Base-by-base conservation (phyloP, 2,888 invertebrate species). In the Scaptodrosophila latifasciaeformis region DNA sequence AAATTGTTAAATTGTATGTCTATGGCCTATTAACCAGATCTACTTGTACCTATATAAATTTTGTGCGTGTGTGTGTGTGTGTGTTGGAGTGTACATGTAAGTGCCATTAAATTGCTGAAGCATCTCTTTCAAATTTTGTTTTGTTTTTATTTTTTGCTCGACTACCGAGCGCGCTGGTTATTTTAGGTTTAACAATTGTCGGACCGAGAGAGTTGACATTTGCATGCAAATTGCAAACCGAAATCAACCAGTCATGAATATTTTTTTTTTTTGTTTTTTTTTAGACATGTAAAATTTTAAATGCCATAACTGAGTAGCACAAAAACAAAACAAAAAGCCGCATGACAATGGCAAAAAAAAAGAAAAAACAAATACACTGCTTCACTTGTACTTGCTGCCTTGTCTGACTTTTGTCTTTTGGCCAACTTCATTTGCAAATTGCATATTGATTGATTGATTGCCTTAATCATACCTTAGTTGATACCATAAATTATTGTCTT, bases 221-320 rank as follows among this genome's bases (percentile, higher is more conserved):
- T 80, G 78, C 81, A 81, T 81, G 82, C 80, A 70, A 62, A 76
- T 67, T 81, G 75, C 75, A 57, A 59, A 59, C 47, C 60, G 68
- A 62, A 60, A 59, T 49, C 62, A 72, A 60, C 72, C 59, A 79
- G 51, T 70, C 81, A 65, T 71, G 68, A 70, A 67, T n/a, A n/a
- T n/a, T n/a, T n/a, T n/a, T n/a, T n/a, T n/a, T n/a, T n/a, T n/a
- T n/a, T n/a, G n/a, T n/a, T n/a, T n/a, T n/a, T n/a, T n/a, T n/a
- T n/a, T n/a, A n/a, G n/a, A n/a, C n/a, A n/a, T n/a, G n/a, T 37
- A 37, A 39, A 13, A 45, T 57, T 57, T 57, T 37, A 58, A 63
- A 34, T 31, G 42, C 18, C 43, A 44, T 21, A 40, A 12, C 1
- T n/a, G n/a, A n/a, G n/a, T n/a, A n/a, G n/a, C n/a, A n/a, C n/a